A percentile compares a stretch with the other conserved stretches of the same genome.
Conservation (phyloP, 2,113 vertebrate species). For the Athene noctua region DNA sequence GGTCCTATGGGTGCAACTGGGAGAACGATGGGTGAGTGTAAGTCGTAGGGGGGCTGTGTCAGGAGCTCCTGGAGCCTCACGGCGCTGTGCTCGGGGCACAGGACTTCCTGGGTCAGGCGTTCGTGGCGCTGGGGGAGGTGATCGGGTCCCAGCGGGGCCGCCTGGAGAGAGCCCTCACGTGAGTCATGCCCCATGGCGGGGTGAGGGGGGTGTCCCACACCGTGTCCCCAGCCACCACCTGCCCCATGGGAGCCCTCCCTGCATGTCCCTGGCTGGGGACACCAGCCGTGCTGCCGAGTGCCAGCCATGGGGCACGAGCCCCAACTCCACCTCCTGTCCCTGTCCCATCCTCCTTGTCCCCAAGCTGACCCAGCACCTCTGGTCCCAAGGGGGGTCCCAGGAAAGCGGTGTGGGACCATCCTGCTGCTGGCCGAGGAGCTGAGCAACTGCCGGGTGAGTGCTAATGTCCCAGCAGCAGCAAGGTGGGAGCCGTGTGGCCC, state of each 20-base stretch:
- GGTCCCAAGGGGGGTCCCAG: slow-evolving; percentile 79
- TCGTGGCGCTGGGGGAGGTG: slow-evolving; percentile 81
- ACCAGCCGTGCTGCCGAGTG: rapidly evolving
- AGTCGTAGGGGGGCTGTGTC: background rate
- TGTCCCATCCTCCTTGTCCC: background rate
- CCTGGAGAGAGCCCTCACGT: slow-evolving; percentile 78
- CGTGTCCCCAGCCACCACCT: background rate
- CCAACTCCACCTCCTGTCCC: background rate
- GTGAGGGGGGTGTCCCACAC: too few species aligned
- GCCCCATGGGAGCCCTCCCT: background rate
- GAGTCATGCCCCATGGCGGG: slow-evolving; percentile 13
- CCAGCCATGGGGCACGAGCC: background rate
- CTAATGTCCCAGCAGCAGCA: rapidly evolving
- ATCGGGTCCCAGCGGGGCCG: slow-evolving; percentile 82
- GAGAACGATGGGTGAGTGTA: background rate
- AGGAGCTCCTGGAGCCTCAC: background rate
- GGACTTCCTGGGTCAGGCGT: slow-evolving; percentile 83
- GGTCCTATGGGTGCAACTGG: rapidly evolving
- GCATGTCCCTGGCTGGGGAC: background rate
- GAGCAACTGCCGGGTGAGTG: slow-evolving; percentile 84
- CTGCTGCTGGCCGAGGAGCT: slow-evolving; percentile 82
- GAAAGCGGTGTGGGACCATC: slow-evolving; percentile 83
- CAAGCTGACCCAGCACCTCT: background rate
- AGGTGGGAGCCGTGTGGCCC: background rate
- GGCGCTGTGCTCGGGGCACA: background rate